phyloP scores from a whole-genome alignment of 2,113 vertebrate species.

The Passer domesticus region DNA sequence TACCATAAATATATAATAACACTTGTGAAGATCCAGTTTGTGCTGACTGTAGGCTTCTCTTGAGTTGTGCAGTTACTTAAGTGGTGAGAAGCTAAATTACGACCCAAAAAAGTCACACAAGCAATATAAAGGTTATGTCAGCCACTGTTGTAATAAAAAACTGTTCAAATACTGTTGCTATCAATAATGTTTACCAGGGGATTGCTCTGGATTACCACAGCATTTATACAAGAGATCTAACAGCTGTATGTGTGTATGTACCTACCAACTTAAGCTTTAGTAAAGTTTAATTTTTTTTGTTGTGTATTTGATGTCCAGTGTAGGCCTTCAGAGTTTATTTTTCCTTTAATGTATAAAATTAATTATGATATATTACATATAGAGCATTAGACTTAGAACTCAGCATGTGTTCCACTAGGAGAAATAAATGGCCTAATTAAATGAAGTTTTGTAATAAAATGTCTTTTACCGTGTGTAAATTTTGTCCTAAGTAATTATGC shows the following conservation, averaged over 20 bases:
- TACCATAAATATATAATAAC: accelerated
- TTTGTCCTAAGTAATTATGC: neutral
- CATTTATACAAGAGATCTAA: neutral
- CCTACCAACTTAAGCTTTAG: neutral
- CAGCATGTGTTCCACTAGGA: neutral
- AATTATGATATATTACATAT: neutral
- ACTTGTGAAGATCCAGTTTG: neutral
- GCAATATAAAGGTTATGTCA: neutral
- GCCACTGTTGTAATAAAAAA: neutral
- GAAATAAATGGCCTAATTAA: neutral
- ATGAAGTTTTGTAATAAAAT: neutral
- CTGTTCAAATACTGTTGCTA: neutral
- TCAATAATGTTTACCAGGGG: neutral
- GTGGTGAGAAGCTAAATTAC: neutral
- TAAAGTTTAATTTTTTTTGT: neutral
- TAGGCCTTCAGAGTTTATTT: neutral
- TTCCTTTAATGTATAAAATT: neutral
- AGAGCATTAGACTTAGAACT: neutral
- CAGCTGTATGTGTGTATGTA: neutral
- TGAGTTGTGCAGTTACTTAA: neutral
- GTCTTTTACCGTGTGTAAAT: neutral
- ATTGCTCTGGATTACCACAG: neutral
- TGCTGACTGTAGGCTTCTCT: neutral
- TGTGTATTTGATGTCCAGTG: neutral
- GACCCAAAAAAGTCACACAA: neutral